Base-by-base conservation (phyloP, 2,888 invertebrate genomes). In the Merodon equestris region DNA sequence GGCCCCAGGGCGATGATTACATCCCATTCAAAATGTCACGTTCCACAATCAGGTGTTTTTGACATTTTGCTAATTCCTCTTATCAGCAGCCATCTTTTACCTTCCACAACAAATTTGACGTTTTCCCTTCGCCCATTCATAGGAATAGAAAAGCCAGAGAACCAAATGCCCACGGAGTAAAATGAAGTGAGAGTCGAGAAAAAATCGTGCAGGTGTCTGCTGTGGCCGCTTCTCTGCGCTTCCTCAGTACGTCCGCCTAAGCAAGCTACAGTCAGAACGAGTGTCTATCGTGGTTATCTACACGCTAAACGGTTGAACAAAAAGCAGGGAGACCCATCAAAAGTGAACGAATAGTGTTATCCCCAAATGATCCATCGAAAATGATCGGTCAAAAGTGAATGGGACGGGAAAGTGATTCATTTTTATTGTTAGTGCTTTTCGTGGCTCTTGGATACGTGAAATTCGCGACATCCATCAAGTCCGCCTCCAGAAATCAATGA, bases 151-250 rank as follows among this genome's bases (percentile, higher is more conserved):
- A 50, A 67, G 57, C 15, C 38, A 7, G 50, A 66, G 12, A 3
- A 40, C 40, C 15, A 56, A 70, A 63, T 47, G 18, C 44, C 14
- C 38, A 36, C 63, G 2, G 14, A 63, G 48, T 38, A 45, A 61
- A 56, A 47, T n/a, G 51, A 72, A 57, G 50, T 72, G 71, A 72
- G 72, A 77, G 61, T 72, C 76, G 67, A 72, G 72, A 77, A 77
- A 77, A 73, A 77, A 67, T 77, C 77, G 72, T 77, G 77, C 77
- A 77, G 72, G 72, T 72, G 77, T 73, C 58, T 66, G 71, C 71
- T 34, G 40, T 13, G 47, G 54, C 13, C 27, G 27, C 27, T 27
- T 27, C 27, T 27, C 19, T 70, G 75, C 70, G 70, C 64, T 64
- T 54, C 60, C 48, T 61, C 60, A 38, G 42, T 72, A 38, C 51